phyloP scores from a whole-genome alignment of 2,888 invertebrate genomes.

The Agrilus biguttatus region DNA sequence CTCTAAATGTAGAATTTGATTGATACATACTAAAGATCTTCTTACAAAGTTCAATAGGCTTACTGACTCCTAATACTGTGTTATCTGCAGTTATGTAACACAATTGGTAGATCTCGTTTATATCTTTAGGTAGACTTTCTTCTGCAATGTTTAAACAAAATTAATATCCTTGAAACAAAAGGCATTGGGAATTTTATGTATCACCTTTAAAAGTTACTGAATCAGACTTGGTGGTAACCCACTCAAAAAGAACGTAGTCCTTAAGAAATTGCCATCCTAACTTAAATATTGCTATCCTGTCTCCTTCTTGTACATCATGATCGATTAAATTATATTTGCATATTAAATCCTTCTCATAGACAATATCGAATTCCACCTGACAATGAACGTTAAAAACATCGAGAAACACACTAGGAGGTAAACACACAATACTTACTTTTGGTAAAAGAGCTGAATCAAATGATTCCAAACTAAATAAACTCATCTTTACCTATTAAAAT shows the following conservation, averaged over 20 bases:
- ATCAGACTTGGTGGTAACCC: slow-evolving; percentile 16
- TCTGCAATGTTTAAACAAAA: slow-evolving; percentile 14
- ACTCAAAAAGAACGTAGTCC: slow-evolving; percentile 25
- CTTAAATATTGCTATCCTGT: slow-evolving; percentile 26
- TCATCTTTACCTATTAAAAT: too few species aligned
- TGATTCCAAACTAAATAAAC: too few species aligned
- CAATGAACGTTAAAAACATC: too few species aligned
- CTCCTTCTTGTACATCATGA: slow-evolving; percentile 23
- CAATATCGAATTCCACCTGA: slow-evolving; percentile 21
- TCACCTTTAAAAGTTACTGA: slow-evolving; percentile 20
- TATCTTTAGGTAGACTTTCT: slow-evolving; percentile 20
- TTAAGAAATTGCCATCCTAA: slow-evolving; percentile 26
- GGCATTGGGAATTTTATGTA: background rate
- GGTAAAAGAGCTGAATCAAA: too few species aligned
- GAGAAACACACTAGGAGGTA: too few species aligned
- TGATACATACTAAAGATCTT: background rate
- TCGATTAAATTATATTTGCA: slow-evolving; percentile 20
- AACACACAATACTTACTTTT: too few species aligned
- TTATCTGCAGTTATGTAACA: slow-evolving; percentile 26
- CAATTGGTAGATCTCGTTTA: slow-evolving; percentile 24
- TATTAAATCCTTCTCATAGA: slow-evolving; percentile 19
- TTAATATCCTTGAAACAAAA: background rate
- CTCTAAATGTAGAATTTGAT: slow-evolving; percentile 4
- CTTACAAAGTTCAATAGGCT: slow-evolving; percentile 21
- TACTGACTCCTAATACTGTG: slow-evolving; percentile 24